phyloP scores from a whole-genome alignment of 2,797 vertebrate species.

The Rhinoraja longicauda region DNA sequence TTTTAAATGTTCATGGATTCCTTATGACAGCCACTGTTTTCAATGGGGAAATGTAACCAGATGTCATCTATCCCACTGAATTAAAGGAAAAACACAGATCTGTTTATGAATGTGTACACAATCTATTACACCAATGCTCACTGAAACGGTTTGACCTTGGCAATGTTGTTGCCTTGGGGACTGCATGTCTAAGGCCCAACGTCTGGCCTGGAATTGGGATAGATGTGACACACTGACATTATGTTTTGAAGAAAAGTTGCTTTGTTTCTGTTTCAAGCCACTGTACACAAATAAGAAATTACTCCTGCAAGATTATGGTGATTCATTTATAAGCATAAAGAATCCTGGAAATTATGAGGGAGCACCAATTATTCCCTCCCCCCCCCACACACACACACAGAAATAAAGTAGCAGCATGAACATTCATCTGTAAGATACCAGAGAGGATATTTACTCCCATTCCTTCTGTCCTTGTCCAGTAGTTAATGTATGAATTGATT shows the following conservation, averaged over 20 bases:
- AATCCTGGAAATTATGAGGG: not conserved
- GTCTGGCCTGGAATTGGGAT: not conserved
- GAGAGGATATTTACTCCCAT: not conserved
- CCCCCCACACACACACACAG: not conserved
- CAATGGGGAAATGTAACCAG: not conserved
- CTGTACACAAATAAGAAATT: not conserved
- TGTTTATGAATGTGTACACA: not conserved
- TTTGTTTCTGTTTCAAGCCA: slow-evolving; percentile 6
- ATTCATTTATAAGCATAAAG: not conserved
- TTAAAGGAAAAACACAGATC: not conserved
- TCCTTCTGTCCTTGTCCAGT: not conserved
- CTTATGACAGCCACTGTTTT: not conserved
- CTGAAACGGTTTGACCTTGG: slow-evolving; percentile 22
- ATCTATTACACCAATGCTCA: slow-evolving; percentile 10
- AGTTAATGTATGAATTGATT: no score
- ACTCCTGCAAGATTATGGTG: not conserved
- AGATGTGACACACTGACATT: not conserved
- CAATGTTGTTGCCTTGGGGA: slow-evolving; percentile 28
- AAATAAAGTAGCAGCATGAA: not conserved
- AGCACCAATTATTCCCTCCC: not conserved
- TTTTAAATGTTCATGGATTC: not conserved
- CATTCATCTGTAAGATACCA: not conserved
- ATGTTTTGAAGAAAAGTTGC: not conserved
- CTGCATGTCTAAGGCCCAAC: not conserved
- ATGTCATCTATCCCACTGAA: not conserved